phyloP scores from a whole-genome alignment of 2,888 invertebrate genomes.

The Pyralis farinalis region DNA sequence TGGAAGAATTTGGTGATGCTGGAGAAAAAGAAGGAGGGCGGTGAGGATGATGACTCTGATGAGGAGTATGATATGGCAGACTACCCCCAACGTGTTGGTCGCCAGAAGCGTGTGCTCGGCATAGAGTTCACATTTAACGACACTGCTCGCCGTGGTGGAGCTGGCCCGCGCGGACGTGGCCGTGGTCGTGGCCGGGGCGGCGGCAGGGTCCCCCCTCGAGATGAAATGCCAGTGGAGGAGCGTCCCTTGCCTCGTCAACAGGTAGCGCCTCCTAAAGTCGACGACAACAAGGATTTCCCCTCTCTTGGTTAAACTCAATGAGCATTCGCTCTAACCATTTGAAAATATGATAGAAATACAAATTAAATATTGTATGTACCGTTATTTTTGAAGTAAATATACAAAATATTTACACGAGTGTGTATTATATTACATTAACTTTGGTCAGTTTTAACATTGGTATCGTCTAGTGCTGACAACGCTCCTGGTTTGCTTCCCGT shows the following conservation, averaged over 20 bases:
- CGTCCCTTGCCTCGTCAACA: conserved; percentile 50
- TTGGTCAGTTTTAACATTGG: conserved; percentile 44
- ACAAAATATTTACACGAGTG: conserved; percentile 79
- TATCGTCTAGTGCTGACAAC: conserved; percentile 31
- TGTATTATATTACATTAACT: conserved; percentile 73
- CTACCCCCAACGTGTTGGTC: conserved; percentile 92
- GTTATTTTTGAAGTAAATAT: conserved; percentile 82
- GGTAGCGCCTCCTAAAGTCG: conserved; percentile 90
- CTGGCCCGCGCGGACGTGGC: conserved; percentile 83
- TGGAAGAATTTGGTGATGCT: conserved; percentile 95
- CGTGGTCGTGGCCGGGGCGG: conserved; percentile 74
- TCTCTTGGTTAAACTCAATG: conserved; percentile 88
- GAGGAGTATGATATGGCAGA: conserved; percentile 88
- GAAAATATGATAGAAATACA: conserved; percentile 72
- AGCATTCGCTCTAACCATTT: conserved; percentile 69
- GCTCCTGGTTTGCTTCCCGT: conserved; percentile 28
- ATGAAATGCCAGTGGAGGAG: conserved; percentile 55
- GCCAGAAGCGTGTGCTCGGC: conserved; percentile 91
- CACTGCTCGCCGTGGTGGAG: conserved; percentile 86
- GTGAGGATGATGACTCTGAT: conserved; percentile 84
- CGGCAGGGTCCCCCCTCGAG: conserved; percentile 51
- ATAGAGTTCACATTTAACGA: conserved; percentile 95
- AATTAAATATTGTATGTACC: conserved; percentile 79
- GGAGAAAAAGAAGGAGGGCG: conserved; percentile 87
- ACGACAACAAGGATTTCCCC: conserved; percentile 97